Percentiles rank a stretch among this genome's conserved stretches.
phyloP scores from a whole-genome alignment of 2,797 vertebrate species.

The Sciaenops ocellatus region DNA sequence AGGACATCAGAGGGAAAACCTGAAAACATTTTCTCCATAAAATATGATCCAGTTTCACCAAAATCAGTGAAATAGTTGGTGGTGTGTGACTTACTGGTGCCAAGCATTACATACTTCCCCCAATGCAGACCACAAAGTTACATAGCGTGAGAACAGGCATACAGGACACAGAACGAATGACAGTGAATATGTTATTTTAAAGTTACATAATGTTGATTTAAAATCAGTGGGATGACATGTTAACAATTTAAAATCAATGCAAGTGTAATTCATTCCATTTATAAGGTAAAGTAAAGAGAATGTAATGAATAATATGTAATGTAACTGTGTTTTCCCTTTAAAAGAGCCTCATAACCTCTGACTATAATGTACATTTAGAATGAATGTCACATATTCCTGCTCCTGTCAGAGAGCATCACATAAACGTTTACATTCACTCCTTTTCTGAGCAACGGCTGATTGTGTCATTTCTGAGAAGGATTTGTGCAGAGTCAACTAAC shows the following conservation, averaged over 20 bases:
- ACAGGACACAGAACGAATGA: no score
- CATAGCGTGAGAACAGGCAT: no score
- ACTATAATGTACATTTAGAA: background rate
- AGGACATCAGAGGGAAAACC: no score
- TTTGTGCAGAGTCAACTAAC: slow-evolving; percentile 43
- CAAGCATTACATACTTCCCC: no score
- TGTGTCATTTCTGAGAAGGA: slow-evolving; percentile 55
- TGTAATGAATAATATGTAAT: no score
- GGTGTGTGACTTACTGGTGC: no score
- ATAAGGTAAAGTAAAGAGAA: background rate
- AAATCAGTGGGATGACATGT: background rate
- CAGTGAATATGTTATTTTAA: no score
- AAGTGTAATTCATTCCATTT: background rate
- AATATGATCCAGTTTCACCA: no score
- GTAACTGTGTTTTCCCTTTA: background rate
- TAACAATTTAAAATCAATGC: no score
- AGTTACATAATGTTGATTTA: background rate
- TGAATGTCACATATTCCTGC: background rate
- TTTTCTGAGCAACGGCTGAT: slow-evolving; percentile 45
- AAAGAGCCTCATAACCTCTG: background rate
- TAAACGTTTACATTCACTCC: background rate
- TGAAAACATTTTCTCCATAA: no score
- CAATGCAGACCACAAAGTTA: no score
- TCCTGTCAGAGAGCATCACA: background rate
- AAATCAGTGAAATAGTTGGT: no score